Conservation (phyloP, 2,797 vertebrate species). For the Enoplosus armatus region DNA sequence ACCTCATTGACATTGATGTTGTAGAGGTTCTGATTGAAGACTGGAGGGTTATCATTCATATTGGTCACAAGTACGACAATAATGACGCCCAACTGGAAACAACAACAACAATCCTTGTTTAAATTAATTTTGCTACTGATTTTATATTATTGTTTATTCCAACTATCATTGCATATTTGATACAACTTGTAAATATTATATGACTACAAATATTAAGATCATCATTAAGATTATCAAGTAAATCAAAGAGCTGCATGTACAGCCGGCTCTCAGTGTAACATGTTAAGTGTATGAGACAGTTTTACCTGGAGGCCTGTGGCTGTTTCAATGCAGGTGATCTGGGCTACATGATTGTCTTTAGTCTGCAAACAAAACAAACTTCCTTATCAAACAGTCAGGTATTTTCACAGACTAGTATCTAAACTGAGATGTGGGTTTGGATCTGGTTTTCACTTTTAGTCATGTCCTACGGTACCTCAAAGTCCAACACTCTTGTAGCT, state of each 20-base stretch:
- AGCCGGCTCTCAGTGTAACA: not conserved
- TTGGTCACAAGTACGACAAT: not conserved
- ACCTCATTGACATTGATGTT: slow-evolving; percentile 69
- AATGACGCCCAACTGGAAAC: accelerated
- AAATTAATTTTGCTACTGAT: not conserved
- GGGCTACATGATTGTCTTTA: accelerated
- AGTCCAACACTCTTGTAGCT: slow-evolving; percentile 62
- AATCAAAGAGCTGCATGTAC: not conserved
- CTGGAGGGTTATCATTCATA: slow-evolving; percentile 79
- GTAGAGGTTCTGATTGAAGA: slow-evolving; percentile 51
- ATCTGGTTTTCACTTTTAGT: not conserved
- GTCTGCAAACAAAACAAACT: slow-evolving; percentile 36
- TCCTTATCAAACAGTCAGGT: not conserved
- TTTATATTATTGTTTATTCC: not conserved
- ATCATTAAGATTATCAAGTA: not conserved
- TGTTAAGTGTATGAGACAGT: not conserved
- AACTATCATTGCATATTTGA: not conserved
- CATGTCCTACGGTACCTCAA: slow-evolving; percentile 71
- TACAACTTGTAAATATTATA: not conserved
- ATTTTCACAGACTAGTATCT: not conserved
- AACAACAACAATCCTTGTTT: slow-evolving; percentile 1
- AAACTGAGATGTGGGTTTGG: not conserved
- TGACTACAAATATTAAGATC: not conserved
- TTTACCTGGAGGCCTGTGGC: accelerated
- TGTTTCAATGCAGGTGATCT: accelerated